Evolutionary conservation across 1,140 invertebrate species (phyloP).

Genomic region (Sweltsa coloradensis): DNA sequence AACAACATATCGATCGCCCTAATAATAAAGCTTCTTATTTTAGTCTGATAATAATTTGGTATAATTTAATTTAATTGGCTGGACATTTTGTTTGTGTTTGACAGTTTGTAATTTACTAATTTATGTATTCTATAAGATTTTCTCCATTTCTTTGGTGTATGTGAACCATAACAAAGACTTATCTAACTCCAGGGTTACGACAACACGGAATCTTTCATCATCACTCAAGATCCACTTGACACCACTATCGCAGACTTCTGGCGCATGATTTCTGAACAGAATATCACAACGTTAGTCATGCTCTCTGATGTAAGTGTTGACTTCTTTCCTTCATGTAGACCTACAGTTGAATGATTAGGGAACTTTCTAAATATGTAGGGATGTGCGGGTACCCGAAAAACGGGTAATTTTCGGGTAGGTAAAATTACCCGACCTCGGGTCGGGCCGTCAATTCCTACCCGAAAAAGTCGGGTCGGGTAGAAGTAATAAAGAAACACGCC

Average conservation of each 20-base stretch:
- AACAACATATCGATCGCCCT: too few species aligned
- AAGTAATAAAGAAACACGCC: too few species aligned
- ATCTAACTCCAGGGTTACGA: slow-evolving; percentile 56
- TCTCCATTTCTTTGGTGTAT: background rate
- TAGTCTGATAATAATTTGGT: too few species aligned
- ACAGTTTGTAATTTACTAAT: background rate
- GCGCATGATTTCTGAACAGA: slow-evolving; percentile 91
- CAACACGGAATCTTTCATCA: slow-evolving; percentile 86
- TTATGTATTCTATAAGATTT: background rate
- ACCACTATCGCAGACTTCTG: slow-evolving; percentile 87
- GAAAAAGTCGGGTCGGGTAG: too few species aligned
- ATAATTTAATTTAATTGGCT: too few species aligned
- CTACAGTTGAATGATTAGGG: too few species aligned
- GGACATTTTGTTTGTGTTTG: background rate
- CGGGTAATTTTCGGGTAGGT: too few species aligned
- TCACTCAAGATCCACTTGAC: slow-evolving; percentile 88
- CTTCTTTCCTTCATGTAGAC: too few species aligned
- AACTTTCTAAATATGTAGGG: too few species aligned
- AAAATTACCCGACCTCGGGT: too few species aligned
- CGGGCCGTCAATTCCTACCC: too few species aligned
- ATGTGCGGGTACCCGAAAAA: background rate
- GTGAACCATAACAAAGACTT: too few species aligned
- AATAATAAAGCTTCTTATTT: background rate
- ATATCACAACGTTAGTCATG: slow-evolving; percentile 86
- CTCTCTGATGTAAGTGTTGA: slow-evolving; percentile 75